Base-by-base conservation (phyloP, 2,888 invertebrate genomes). In the Plebejus argus region DNA sequence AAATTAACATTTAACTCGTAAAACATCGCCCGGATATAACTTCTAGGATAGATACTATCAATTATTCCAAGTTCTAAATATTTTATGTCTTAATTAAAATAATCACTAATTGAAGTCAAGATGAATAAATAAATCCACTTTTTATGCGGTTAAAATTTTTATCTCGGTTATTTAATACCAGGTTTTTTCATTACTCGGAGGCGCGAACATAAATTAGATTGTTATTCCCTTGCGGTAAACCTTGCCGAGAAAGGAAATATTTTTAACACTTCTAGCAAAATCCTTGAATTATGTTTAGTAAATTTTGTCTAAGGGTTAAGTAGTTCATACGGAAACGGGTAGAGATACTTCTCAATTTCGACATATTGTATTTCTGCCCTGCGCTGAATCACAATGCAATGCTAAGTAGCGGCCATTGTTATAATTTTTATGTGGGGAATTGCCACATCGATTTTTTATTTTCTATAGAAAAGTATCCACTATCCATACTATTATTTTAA, bases 31-130 rank as follows among this genome's bases (percentile, higher is more conserved):
- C 74, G 49, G 49, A 53, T 45, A 49, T 39, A 74, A 33, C 66
- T 28, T 66, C 66, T 66, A 28, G 66, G 15, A 18, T 66, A 66
- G 66, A 66, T 66, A 28, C 28, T 15, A 66, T 33, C 66, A 66
- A 66, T 66, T 33, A 66, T 33, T 66, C 18, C 23, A 28, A 15
- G 28, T 15, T 66, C 15, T 15, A 15, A 28, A 66, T 66, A 66
- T 33, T 66, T 66, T 66, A 66, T 66, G 66, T 33, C 66, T 33
- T 28, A 66, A 33, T 66, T 66, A 28, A 28, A 66, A 66, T 28
- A 18, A 12, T 66, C 66, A 66, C 23, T 66, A 66, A 28, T 66
- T 33, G 23, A 66, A 28, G 33, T 66, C 66, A 18, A 66, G 66
- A 66, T 33, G 12, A 66, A 66, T 28, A 20, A 61, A 66, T 66